Conservation (phyloP, 2,113 vertebrate species). For the Smithornis capensis region DNA sequence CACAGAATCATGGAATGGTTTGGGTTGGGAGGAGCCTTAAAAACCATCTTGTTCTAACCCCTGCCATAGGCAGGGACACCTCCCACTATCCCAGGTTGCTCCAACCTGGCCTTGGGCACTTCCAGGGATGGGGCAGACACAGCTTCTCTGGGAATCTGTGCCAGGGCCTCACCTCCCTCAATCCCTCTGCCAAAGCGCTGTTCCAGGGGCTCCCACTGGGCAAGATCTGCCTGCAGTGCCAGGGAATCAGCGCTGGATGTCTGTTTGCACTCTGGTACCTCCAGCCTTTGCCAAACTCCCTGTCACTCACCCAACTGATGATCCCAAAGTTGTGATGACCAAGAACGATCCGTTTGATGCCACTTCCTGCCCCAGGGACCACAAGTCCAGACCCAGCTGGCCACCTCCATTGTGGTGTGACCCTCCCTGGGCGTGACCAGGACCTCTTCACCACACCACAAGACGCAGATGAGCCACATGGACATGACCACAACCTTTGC, state of each 20-base stretch:
- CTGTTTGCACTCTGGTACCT: background rate
- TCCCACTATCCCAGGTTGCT: background rate
- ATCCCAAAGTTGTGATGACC: rapidly evolving
- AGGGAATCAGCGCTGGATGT: rapidly evolving
- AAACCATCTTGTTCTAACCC: background rate
- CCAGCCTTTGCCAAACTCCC: background rate
- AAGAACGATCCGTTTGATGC: background rate
- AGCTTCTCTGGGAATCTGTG: background rate
- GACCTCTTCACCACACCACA: background rate
- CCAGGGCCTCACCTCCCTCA: background rate
- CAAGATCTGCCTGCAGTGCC: background rate
- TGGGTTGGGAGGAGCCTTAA: background rate
- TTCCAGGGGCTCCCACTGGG: rapidly evolving
- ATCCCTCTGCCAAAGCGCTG: background rate
- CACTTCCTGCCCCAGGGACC: background rate
- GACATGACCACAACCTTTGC: background rate
- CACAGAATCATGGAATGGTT: background rate
- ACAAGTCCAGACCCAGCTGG: background rate
- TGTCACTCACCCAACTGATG: rapidly evolving
- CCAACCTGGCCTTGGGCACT: background rate
- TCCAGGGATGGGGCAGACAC: background rate
- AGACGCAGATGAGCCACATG: background rate
- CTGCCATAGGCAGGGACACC: background rate
- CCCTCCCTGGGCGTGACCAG: background rate
- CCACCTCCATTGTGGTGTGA: rapidly evolving